Evolutionary conservation across 2,113 vertebrate genomes (phyloP).

Genomic region (Leucoraja erinaceus): DNA sequence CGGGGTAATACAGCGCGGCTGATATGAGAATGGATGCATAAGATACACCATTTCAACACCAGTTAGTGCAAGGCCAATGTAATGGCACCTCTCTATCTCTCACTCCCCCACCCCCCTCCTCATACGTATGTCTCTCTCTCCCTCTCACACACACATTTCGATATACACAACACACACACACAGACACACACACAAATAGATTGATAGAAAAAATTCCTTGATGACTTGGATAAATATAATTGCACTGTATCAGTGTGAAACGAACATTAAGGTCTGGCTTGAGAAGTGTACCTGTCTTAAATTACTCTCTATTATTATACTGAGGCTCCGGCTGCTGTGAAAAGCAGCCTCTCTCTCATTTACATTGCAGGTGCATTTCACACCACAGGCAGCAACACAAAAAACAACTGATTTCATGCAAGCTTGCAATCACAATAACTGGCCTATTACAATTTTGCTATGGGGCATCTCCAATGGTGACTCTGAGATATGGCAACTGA

Average conservation of each 20-base stretch:
- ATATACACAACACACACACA: no score
- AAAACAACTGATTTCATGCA: constrained; percentile 12
- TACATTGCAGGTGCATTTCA: constrained; percentile 27
- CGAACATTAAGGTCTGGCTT: neutral
- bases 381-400: neutral
- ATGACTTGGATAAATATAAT: neutral
- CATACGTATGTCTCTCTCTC: no score
- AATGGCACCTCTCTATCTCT: no score
- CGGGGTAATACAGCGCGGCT: no score
- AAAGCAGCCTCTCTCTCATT: neutral
- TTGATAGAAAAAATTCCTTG: no score
- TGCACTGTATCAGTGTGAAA: neutral
- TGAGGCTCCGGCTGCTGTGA: neutral
- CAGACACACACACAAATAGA: no score
- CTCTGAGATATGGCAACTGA: neutral
- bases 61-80: no score
- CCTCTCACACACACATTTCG: no score
- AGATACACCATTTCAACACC: no score
- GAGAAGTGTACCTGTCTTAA: neutral
- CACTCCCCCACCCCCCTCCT: no score
- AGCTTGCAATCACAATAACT: constrained; percentile 21
- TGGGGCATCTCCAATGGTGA: neutral
- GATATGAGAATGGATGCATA: no score
- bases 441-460: constrained; percentile 9
- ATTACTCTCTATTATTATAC: neutral